Evolutionary conservation across 2,888 invertebrate genomes (phyloP).

Genomic region (Xylota sylvarum): DNA sequence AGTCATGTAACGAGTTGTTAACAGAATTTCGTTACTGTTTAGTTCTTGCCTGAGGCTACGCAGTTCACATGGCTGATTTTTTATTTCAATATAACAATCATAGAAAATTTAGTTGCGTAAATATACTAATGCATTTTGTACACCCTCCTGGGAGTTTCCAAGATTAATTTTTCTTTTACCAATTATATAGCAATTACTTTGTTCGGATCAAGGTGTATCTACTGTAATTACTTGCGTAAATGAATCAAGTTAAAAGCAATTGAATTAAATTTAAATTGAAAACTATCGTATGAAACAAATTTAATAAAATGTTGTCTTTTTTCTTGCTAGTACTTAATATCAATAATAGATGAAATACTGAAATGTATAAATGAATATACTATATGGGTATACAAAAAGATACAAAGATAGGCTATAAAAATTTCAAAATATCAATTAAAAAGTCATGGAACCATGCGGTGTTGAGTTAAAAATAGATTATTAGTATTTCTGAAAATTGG

Average conservation of each 20-base stretch:
- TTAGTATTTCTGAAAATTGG: neutral
- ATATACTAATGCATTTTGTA: too few species aligned
- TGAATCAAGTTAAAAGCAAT: neutral
- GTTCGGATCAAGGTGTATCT: neutral
- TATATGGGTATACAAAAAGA: neutral
- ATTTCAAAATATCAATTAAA: neutral
- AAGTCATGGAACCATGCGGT: neutral
- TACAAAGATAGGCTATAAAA: neutral
- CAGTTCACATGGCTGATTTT: too few species aligned
- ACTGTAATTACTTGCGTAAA: neutral
- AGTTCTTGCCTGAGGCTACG: too few species aligned
- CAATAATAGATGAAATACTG: too few species aligned
- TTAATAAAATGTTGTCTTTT: neutral
- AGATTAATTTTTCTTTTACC: too few species aligned
- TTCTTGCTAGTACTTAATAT: neutral
- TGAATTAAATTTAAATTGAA: conserved; percentile 1
- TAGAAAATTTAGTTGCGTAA: too few species aligned
- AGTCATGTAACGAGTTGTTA: too few species aligned
- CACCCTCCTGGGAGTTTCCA: too few species aligned
- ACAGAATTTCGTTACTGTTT: too few species aligned
- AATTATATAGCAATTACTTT: too few species aligned
- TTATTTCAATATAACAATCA: too few species aligned
- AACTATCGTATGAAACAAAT: neutral
- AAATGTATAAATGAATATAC: too few species aligned
- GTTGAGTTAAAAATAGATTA: neutral